A percentile compares a stretch with the other conserved stretches of the same genome.
Conservation (phyloP, 2,113 vertebrate genomes). For the Hyaena hyaena region DNA sequence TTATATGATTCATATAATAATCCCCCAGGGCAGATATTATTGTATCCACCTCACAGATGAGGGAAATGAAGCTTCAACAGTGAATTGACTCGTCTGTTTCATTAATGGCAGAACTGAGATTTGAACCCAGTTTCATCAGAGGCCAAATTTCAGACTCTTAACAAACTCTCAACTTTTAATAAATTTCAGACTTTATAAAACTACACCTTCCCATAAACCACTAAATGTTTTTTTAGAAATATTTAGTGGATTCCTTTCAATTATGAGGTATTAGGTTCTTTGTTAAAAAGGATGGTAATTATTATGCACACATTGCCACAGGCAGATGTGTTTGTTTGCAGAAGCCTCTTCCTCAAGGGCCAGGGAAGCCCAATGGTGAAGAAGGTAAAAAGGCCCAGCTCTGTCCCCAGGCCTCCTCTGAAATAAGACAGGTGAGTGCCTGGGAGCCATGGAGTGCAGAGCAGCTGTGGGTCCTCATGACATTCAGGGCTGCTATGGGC, state of each 20-base stretch:
- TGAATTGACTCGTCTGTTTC: not conserved
- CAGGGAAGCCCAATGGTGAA: not conserved
- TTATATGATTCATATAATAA: not conserved
- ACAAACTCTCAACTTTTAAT: not conserved
- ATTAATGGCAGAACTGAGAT: not conserved
- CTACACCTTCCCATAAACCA: not conserved
- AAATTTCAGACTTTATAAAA: not conserved
- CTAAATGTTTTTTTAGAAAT: not conserved
- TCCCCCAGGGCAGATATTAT: not conserved
- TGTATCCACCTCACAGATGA: not conserved
- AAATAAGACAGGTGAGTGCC: not conserved
- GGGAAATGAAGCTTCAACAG: not conserved
- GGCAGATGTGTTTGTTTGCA: not conserved
- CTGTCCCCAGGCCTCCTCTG: not conserved
- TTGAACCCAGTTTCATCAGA: not conserved
- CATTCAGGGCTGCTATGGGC: not conserved
- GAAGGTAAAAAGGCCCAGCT: not conserved
- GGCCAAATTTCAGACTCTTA: constrained; percentile 22
- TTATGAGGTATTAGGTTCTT: constrained; percentile 25
- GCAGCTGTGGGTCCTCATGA: not conserved
- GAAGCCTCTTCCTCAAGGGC: not conserved
- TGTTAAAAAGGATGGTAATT: not conserved
- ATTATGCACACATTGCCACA: not conserved
- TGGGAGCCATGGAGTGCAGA: not conserved
- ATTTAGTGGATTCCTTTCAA: not conserved